Evolutionary conservation across 2,888 invertebrate species (phyloP), one percentile per base, ranked within the genome.

Genomic region (Tholera decimalis): DNA sequence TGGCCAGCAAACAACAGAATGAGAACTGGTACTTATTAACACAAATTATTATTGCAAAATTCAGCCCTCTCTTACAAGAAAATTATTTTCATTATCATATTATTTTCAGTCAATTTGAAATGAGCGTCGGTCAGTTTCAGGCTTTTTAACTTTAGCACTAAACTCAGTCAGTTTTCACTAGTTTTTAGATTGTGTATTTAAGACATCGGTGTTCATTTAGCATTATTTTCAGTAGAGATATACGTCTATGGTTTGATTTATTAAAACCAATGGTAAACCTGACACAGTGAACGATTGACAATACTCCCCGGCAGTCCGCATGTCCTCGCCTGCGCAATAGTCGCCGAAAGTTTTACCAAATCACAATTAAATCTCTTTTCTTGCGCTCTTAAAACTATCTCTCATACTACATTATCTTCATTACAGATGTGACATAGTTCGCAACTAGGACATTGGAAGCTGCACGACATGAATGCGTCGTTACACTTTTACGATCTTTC

Each of bases 391-490:
- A 20, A 46, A 65, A 64, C n/a, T 47, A 30, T 53, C n/a, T 46
- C 13, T 41, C 9, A 24, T 11, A 30, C 26, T 20, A 39, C 9
- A 65, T 15, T 26, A 33, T 65, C 11, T 22, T 55, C 20, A 41
- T 26, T 65, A 35, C 7, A 65, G 18, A 47, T 28, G 26, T 60
- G 35, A 68, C 60, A 43, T 9, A 60, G 61, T 61, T 69, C 7
- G 15, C 18, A 69, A 54, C 43, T 43, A 24, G 37, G 53, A 39
- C 33, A 39, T 43, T 44, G 26, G 20, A 6, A 35, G 37, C 30
- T 26, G 41, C 22, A 33, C n/a, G 28, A 11, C 22, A 22, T 33
- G 13, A 41, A 39, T 39, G 39, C 20, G 7, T 49, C 44, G 50
- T 61, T 41, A 61, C 0, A 30, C 37, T 56, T 49, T 51, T 70